phyloP scores from a whole-genome alignment of 2,888 invertebrate genomes.

The Andrena chrysosceles region DNA sequence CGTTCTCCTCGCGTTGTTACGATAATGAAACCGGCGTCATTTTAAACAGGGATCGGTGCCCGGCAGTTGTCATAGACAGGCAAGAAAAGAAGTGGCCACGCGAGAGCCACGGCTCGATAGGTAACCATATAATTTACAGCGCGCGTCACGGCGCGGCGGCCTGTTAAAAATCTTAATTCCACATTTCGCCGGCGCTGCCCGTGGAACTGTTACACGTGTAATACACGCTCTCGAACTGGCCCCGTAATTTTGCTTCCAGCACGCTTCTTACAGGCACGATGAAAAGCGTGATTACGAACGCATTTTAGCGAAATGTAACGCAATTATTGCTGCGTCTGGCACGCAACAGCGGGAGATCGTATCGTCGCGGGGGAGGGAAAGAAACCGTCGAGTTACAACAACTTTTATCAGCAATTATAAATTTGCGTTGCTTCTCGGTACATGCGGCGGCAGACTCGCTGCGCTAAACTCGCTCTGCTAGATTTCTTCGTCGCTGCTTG shows the following conservation, averaged over 20 bases:
- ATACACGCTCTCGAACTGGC: conserved; percentile 9
- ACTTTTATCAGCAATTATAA: conserved; percentile 45
- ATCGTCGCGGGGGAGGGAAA: conserved; percentile 24
- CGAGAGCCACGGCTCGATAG: conserved; percentile 19
- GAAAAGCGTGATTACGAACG: conserved; percentile 54
- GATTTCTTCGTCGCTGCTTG: background rate
- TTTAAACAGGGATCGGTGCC: conserved; percentile 53
- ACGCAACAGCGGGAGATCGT: conserved; percentile 32
- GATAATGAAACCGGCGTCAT: conserved; percentile 35
- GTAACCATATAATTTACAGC: conserved; percentile 20
- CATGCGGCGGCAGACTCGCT: background rate
- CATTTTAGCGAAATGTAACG: conserved; percentile 56
- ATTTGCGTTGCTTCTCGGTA: conserved; percentile 41
- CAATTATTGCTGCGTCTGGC: conserved; percentile 56
- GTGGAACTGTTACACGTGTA: conserved; percentile 22
- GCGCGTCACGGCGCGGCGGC: background rate
- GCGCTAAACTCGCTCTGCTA: background rate
- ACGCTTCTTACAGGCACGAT: conserved; percentile 37
- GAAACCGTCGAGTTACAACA: conserved; percentile 13
- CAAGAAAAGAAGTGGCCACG: conserved; percentile 19
- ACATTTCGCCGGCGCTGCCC: too few species aligned
- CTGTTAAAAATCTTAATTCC: conserved; percentile 39
- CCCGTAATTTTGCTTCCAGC: conserved; percentile 27
- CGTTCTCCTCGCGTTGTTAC: conserved; percentile 4
- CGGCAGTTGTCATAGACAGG: conserved; percentile 36